These are phyloP conservation scores for Oikopleura vanhoeffeni DNA, from an alignment of 23 tunicate species.

Conservation along the genomic window DNA sequence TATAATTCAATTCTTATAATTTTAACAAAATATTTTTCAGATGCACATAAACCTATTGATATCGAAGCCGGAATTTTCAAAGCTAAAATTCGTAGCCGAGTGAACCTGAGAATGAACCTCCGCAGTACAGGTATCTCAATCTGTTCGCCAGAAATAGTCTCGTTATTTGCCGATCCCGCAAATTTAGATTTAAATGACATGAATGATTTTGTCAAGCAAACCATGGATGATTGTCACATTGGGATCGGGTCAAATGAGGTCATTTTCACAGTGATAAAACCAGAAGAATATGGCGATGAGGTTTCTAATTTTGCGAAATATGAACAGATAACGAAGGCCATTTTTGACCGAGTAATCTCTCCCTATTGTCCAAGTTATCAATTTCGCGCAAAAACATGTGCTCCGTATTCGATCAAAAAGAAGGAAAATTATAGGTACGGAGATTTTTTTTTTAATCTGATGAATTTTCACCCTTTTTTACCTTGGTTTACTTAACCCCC, in stretches of 20 bases:
- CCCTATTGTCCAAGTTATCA: neutral
- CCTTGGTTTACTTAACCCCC: no score
- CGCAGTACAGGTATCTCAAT: neutral
- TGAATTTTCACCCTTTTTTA: no score
- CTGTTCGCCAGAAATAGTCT: neutral
- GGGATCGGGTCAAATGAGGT: neutral
- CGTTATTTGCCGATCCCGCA: neutral
- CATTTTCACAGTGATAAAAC: neutral
- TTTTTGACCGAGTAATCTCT: neutral
- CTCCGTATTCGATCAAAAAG: neutral
- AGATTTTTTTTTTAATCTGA: no score
- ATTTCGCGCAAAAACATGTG: neutral
- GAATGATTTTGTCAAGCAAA: constrained; percentile 13
- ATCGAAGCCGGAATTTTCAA: constrained; percentile 9
- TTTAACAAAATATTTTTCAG: no score
- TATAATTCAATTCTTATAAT: no score
- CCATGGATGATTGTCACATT: neutral
- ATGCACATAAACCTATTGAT: neutral
- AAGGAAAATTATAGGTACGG: neutral
- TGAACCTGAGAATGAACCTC: neutral
- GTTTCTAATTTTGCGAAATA: neutral
- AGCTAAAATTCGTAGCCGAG: constrained; percentile 1
- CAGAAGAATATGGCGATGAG: neutral
- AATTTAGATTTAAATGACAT: neutral
- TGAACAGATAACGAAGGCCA: neutral